These are phyloP conservation scores for Meta bourneti DNA, from an alignment of 2,888 invertebrate genomes.

Conservation along the genomic window DNA sequence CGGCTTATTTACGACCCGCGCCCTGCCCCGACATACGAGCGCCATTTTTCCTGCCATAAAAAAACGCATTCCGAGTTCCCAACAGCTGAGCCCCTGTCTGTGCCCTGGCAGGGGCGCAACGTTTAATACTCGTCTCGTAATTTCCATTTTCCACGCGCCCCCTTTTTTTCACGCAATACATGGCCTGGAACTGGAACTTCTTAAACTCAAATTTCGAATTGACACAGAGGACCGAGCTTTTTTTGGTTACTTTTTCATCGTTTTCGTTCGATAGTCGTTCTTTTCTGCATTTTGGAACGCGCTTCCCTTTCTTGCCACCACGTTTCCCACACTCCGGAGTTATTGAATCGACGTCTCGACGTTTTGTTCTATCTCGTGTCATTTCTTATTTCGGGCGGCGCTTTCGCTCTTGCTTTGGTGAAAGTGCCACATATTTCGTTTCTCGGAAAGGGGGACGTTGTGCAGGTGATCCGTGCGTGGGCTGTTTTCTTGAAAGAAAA, in stretches of 20 bases:
- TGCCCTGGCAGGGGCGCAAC: constrained; percentile 12
- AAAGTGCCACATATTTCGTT: background rate
- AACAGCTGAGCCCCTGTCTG: constrained; percentile 46
- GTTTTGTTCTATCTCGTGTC: constrained; percentile 41
- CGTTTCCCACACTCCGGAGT: constrained; percentile 2
- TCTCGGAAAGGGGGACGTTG: background rate
- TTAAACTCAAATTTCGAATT: constrained; percentile 39
- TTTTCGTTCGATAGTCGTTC: too few relatives aligned
- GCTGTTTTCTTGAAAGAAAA: background rate
- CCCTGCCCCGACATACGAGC: constrained; percentile 43
- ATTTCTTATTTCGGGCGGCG: background rate
- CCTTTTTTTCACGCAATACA: background rate
- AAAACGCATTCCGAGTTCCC: constrained; percentile 39
- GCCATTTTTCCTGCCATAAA: constrained; percentile 26
- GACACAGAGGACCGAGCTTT: background rate
- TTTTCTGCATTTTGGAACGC: too few relatives aligned
- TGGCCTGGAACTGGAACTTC: constrained; percentile 2
- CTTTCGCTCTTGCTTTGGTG: background rate
- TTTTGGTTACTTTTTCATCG: background rate
- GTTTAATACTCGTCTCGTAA: constrained; percentile 27
- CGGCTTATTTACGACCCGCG: constrained; percentile 40
- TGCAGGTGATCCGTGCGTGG: background rate
- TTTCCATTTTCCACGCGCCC: constrained; percentile 5
- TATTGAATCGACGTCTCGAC: constrained; percentile 29
- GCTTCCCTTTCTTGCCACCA: background rate